Evolutionary conservation across 1,140 invertebrate genomes (phyloP).

Genomic region (Drosophila novamexicana): DNA sequence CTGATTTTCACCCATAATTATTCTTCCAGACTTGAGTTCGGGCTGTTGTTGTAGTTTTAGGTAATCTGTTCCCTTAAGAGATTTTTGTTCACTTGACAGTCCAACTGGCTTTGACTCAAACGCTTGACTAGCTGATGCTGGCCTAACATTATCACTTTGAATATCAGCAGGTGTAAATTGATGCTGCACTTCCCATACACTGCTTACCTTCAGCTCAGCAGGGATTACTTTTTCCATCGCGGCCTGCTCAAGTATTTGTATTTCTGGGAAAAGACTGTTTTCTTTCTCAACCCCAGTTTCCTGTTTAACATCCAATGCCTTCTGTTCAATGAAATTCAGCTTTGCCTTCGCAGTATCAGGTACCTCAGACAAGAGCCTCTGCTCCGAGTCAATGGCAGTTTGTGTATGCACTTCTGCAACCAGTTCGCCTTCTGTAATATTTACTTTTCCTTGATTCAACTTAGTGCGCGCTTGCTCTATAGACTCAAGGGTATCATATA

Average conservation of each 20-base stretch:
- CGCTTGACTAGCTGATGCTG: conserved; percentile 17
- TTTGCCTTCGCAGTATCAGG: conserved; percentile 47
- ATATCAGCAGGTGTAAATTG: conserved; percentile 35
- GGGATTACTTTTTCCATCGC: conserved; percentile 26
- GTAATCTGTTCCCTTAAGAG: conserved; percentile 20
- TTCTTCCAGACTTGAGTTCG: conserved; percentile 35
- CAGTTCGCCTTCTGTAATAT: conserved; percentile 78
- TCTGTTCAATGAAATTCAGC: conserved; percentile 54
- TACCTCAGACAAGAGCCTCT: conserved; percentile 2
- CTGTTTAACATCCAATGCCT: conserved; percentile 54
- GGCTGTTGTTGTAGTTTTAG: conserved; percentile 31
- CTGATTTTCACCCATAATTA: conserved; percentile 42
- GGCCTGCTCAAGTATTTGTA: conserved; percentile 10
- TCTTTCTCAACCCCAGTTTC: conserved; percentile 55
- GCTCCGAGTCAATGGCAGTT: conserved; percentile 52
- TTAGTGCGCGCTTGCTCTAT: conserved; percentile 7
- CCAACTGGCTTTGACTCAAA: conserved; percentile 52
- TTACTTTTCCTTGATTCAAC: conserved; percentile 35
- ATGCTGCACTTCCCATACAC: conserved; percentile 45
- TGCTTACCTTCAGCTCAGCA: conserved; percentile 42
- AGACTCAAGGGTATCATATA: conserved; percentile 41
- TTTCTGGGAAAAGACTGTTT: neutral
- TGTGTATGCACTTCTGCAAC: conserved; percentile 53
- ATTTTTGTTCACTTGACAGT: conserved; percentile 34
- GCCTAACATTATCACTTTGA: conserved; percentile 3